phyloP scores from a whole-genome alignment of 2,113 vertebrate genomes.

The Sterrhoptilus dennistouni region DNA sequence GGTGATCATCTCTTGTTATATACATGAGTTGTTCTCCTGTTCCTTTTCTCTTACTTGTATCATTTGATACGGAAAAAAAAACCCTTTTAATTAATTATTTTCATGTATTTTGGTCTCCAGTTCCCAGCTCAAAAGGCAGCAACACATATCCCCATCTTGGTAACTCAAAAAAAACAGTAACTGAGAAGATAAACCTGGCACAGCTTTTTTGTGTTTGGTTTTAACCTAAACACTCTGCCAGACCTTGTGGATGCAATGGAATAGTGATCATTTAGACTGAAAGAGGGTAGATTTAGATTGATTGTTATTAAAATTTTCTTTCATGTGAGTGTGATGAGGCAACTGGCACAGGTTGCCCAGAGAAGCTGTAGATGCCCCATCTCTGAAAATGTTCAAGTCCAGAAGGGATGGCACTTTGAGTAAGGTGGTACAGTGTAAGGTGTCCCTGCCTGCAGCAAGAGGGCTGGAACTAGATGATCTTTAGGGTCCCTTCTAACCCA shows the following conservation, averaged over 20 bases:
- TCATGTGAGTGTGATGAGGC: background rate
- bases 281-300: background rate
- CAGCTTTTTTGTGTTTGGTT: background rate
- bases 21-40: background rate
- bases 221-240: background rate
- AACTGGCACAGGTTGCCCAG: background rate
- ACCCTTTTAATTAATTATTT: background rate
- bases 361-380: background rate
- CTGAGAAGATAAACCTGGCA: background rate
- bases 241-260: background rate
- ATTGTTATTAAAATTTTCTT: background rate
- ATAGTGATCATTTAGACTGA: background rate
- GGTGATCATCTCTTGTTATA: conserved; percentile 8
- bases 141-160: background rate
- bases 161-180: background rate
- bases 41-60: background rate
- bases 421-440: fast-evolving
- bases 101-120: background rate
- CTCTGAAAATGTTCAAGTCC: background rate
- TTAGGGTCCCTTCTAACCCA: background rate
- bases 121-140: background rate
- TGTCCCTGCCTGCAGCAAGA: background rate
- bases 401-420: background rate
- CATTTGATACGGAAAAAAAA: background rate
- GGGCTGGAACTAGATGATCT: background rate